These are phyloP conservation scores for Perca schrenkii DNA, from an alignment of 2,113 vertebrate species.

Conservation along the genomic window DNA sequence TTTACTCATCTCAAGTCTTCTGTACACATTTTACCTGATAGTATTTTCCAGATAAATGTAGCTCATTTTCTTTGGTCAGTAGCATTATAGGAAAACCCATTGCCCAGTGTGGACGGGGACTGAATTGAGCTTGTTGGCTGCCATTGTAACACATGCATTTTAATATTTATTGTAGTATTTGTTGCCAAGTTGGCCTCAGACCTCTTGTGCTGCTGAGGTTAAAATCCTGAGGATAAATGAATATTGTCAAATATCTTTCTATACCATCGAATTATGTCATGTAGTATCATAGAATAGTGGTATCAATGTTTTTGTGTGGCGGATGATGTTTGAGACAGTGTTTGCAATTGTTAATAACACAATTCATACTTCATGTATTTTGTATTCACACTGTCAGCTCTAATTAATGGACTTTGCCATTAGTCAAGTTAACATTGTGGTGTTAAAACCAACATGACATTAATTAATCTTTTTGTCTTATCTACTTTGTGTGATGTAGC, in stretches of 20 bases:
- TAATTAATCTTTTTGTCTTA: slow-evolving; percentile 35
- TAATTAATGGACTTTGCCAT: slow-evolving; percentile 51
- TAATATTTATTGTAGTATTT: slow-evolving; percentile 18
- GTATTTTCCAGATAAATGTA: slow-evolving; percentile 3
- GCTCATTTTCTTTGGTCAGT: slow-evolving; percentile 25
- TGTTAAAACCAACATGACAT: slow-evolving; percentile 20
- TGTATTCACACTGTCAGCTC: slow-evolving; percentile 48
- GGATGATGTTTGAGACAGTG: slow-evolving; percentile 44
- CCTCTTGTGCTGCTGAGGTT: not conserved
- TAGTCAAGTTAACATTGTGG: slow-evolving; percentile 45
- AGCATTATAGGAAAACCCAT: slow-evolving; percentile 31
- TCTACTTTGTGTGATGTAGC: not conserved
- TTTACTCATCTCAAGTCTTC: slow-evolving; percentile 42
- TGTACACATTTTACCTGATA: slow-evolving; percentile 57
- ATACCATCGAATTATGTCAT: not conserved
- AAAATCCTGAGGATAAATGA: slow-evolving; percentile 17
- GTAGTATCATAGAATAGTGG: slow-evolving; percentile 12
- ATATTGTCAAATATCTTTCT: slow-evolving; percentile 12
- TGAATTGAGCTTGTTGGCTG: slow-evolving; percentile 16
- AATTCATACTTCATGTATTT: slow-evolving; percentile 51
- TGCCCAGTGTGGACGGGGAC: slow-evolving; percentile 2
- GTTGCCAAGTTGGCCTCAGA: slow-evolving; percentile 17
- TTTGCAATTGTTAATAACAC: slow-evolving; percentile 40
- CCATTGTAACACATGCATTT: slow-evolving; percentile 27
- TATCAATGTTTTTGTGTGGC: slow-evolving; percentile 9